Evolutionary conservation across 2,888 invertebrate species (phyloP).

Genomic region (Cheilosia soror): DNA sequence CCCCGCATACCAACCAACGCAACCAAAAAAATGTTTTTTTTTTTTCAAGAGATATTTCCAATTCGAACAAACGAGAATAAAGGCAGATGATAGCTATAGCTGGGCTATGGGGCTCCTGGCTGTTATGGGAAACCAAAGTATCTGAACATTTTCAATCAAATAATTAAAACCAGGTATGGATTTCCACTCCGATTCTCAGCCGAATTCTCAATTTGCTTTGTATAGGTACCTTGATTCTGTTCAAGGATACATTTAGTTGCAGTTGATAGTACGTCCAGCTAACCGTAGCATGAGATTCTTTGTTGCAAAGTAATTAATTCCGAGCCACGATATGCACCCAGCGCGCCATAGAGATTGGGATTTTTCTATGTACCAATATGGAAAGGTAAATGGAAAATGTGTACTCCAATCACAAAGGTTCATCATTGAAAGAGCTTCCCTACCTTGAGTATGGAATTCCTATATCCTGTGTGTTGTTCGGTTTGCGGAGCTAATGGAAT

Average conservation of each 20-base stretch:
- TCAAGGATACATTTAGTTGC: slow-evolving; percentile 51
- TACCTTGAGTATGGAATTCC: slow-evolving; percentile 6
- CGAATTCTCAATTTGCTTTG: slow-evolving; percentile 11
- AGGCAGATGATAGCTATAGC: too few relatives aligned
- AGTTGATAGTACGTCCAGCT: background rate
- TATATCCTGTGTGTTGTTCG: background rate
- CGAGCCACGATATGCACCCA: background rate
- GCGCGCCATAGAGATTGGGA: background rate
- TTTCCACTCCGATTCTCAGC: slow-evolving; percentile 30
- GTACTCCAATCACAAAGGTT: background rate
- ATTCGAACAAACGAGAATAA: background rate
- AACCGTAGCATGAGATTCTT: slow-evolving; percentile 36
- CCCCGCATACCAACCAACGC: slow-evolving; percentile 14
- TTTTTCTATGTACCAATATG: background rate
- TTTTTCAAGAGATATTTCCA: background rate
- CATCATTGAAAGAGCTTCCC: slow-evolving; percentile 38
- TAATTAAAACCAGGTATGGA: slow-evolving; percentile 64
- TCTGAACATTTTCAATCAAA: slow-evolving; percentile 56
- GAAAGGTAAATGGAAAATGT: slow-evolving; percentile 15
- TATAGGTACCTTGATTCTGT: slow-evolving; percentile 6
- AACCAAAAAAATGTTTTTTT: background rate
- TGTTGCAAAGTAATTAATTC: slow-evolving; percentile 57
- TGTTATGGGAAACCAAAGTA: too few relatives aligned
- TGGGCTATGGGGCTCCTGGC: too few relatives aligned
- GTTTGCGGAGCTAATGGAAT: background rate